These are phyloP conservation scores for Montipora capricornis DNA, from an alignment of 64 coral and sea anemone genomes.

Conservation along the genomic window DNA sequence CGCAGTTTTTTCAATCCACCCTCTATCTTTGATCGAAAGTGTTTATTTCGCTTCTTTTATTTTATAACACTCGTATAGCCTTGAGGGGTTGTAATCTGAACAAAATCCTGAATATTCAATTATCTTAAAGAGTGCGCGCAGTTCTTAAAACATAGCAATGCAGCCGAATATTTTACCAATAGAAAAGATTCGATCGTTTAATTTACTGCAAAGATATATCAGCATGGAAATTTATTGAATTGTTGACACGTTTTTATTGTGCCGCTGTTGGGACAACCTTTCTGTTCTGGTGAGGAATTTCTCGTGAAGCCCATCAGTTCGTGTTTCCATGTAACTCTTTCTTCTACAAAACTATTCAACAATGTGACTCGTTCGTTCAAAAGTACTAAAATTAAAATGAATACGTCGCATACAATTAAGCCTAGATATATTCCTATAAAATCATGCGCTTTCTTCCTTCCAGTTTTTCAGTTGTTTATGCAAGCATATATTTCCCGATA, in stretches of 20 bases:
- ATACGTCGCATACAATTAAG: neutral
- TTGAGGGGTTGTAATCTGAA: slow-evolving; percentile 29
- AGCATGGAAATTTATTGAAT: neutral
- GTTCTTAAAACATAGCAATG: slow-evolving; percentile 13
- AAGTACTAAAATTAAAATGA: neutral
- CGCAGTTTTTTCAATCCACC: slow-evolving; percentile 17
- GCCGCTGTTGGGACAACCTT: slow-evolving; percentile 37
- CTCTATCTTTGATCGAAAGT: neutral
- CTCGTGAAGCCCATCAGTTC: neutral
- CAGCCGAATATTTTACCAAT: neutral
- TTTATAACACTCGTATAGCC: slow-evolving; percentile 6
- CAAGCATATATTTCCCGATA: slow-evolving; percentile 16
- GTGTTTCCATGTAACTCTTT: slow-evolving; percentile 39
- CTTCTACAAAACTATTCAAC: slow-evolving; percentile 50
- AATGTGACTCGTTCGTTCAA: neutral
- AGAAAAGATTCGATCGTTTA: slow-evolving; percentile 6
- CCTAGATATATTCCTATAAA: slow-evolving; percentile 11
- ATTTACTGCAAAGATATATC: slow-evolving; percentile 37
- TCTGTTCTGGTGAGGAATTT: slow-evolving; percentile 32
- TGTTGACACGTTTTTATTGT: neutral
- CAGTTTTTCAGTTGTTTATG: neutral
- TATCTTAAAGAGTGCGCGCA: slow-evolving; percentile 9
- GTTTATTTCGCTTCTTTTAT: slow-evolving; percentile 22
- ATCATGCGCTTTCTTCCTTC: neutral
- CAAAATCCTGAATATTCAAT: slow-evolving; percentile 38